A percentile compares a stretch with the other conserved stretches of the same genome.
phyloP scores from a whole-genome alignment of 2,888 invertebrate genomes.

The Xylophagus ater region DNA sequence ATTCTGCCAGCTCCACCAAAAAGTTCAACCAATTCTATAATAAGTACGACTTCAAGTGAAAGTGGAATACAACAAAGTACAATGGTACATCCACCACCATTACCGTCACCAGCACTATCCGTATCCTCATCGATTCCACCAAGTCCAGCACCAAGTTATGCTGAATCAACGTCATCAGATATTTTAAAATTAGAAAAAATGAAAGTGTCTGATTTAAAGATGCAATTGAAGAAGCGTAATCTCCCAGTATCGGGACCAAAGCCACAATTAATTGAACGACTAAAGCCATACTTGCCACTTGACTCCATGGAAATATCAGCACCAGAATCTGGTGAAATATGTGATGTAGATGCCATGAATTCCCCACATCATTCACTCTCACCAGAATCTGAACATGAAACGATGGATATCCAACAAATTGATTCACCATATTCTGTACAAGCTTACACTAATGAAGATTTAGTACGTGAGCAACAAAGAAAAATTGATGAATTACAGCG shows the following conservation, averaged over 20 bases:
- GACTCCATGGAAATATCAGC: conserved; percentile 42
- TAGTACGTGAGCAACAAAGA: conserved; percentile 71
- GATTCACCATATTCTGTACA: conserved; percentile 33
- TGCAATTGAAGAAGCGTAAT: conserved; percentile 85
- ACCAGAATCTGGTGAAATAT: conserved; percentile 33
- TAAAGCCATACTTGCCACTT: conserved; percentile 56
- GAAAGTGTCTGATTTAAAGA: conserved; percentile 91
- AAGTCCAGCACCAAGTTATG: conserved; percentile 35
- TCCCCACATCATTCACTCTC: conserved; percentile 26
- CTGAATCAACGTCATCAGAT: conserved; percentile 31
- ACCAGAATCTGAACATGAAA: conserved; percentile 31
- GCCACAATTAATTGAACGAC: conserved; percentile 83
- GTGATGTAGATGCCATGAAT: conserved; percentile 27
- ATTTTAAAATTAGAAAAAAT: conserved; percentile 76
- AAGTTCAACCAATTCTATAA: conserved; percentile 24
- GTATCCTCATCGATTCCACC: conserved; percentile 38
- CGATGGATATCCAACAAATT: conserved; percentile 38
- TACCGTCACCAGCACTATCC: conserved; percentile 45
- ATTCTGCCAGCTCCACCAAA: conserved; percentile 64
- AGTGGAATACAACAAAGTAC: conserved; percentile 6
- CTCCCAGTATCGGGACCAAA: conserved; percentile 94
- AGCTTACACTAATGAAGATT: conserved; percentile 49
- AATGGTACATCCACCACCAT: conserved; percentile 36
- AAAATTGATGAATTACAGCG: conserved; percentile 81
- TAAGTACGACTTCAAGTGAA: conserved; percentile 1